Evolutionary conservation across 2,888 invertebrate genomes (phyloP), one percentile per base, ranked within the genome.

Genomic region (Harpalus rubripes): DNA sequence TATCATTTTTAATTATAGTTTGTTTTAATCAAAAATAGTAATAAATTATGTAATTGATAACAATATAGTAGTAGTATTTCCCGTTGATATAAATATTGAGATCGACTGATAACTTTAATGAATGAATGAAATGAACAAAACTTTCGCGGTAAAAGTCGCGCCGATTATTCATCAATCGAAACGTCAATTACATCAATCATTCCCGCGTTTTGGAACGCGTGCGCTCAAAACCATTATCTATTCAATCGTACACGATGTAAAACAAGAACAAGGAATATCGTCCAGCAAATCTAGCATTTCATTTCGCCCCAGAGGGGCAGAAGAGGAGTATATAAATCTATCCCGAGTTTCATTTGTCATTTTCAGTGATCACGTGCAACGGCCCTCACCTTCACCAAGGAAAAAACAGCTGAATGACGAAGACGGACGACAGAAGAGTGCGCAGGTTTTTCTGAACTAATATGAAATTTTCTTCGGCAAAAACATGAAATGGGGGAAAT

Each of bases 301-400:
- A 68, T 68, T 39, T 68, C 22, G 15, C 68, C 26, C 12, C 26
- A 58, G 15, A 58, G 56, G 58, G 78, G 26, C 4, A 78, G 32
- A 58, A 56, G 58, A 7, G 26, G 22, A 56, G 78, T 87, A 86
- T 86, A 88, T 87, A 88, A 87, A 87, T 87, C 86, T 86, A 86
- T 87, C 86, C 87, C 84, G 81, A 87, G 78, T 78, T 78, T 78
- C 78, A 78, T 88, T 87, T 88, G 87, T 88, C 87, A 88, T 87
- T 88, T 88, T 87, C 86, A 86, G 87, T 86, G 86, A 87, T 86
- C 85, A 81, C 83, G 85, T 86, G 86, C 86, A n/a, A 32, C 32
- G 58, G 59, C 80, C 80, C 41, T 80, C 80, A 63, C 80, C 61
- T 78, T 39, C 59, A 61, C 18, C 22, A n/a, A 58, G 78, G 76